Evolutionary conservation across 2,113 vertebrate genomes (phyloP), one percentile per base, ranked within the genome.

Genomic region (Bostrychus sinensis): DNA sequence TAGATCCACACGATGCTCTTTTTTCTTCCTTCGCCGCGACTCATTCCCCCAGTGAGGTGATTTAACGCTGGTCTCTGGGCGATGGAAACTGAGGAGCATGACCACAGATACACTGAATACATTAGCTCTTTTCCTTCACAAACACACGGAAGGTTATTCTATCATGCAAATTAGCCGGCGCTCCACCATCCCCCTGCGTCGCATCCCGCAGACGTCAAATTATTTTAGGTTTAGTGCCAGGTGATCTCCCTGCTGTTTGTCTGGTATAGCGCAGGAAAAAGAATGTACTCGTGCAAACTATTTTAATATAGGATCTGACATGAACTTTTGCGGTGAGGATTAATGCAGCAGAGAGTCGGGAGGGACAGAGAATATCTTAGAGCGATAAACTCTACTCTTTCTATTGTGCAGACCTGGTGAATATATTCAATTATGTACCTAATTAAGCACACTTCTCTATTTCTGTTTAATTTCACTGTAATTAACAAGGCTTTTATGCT

Each of bases 91-190:
- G 90, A 91, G 89, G 86, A 91, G 90, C 90, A 90, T 92, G 92
- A 92, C 91, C 89, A 92, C 91, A 92, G 91, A 92, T 91, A 92
- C 77, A 86, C 86, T 84, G 92, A 91, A 93, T 93, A 93, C 81
- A 92, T 93, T 92, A 92, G 81, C 77, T 82, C 55, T 46, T 79
- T 82, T 77, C 78, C 45, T 61, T 43, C 39, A 72, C 76, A 82
- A 85, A 86, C 79, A 86, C 72, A 86, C 64, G 67, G 83, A 91
- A 86, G 85, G 88, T 90, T 91, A 91, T 91, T 92, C 89, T 89
- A 88, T 91, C 88, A 92, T 92, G 89, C 86, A 91, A 91, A 91
- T 91, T 87, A 91, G 77, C 84, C 80, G 32, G 70, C 11, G 57
- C 86, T 73, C 60, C 80, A 55, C 73, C 82, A 84, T 89, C 88